These are phyloP conservation scores for Calosoma granatense DNA, from an alignment of 1,140 invertebrate species.

Conservation along the genomic window DNA sequence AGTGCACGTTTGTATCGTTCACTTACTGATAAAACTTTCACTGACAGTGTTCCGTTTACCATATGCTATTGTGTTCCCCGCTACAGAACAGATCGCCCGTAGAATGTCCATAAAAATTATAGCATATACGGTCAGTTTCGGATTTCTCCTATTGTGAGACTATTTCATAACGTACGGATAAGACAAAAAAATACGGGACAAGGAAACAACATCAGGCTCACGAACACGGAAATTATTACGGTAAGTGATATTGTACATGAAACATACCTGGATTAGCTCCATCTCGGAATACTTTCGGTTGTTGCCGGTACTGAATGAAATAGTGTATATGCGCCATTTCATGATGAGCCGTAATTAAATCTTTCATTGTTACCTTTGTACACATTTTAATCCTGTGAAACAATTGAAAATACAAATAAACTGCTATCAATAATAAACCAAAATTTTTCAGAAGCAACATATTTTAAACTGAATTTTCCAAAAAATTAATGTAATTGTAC, in stretches of 20 bases:
- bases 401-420: constrained; percentile 4
- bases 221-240: too few relatives aligned
- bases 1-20: background rate
- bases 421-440: background rate
- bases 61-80: background rate
- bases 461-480: too few relatives aligned
- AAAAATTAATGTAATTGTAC: too few relatives aligned
- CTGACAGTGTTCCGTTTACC: background rate
- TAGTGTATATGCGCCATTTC: constrained; percentile 91
- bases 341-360: constrained; percentile 85
- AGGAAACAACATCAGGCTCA: background rate
- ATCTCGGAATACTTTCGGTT: constrained; percentile 75
- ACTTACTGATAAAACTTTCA: background rate
- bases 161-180: background rate
- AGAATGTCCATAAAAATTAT: too few relatives aligned
- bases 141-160: background rate
- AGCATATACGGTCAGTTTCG: background rate
- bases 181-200: background rate
- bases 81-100: too few relatives aligned
- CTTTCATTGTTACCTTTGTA: constrained; percentile 76
- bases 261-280: constrained; percentile 80
- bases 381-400: constrained; percentile 86
- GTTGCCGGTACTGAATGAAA: constrained; percentile 73
- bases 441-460: too few relatives aligned
- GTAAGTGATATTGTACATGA: too few relatives aligned